Conservation (phyloP, 2,888 invertebrate genomes). For the Coleophora flavipennella region DNA sequence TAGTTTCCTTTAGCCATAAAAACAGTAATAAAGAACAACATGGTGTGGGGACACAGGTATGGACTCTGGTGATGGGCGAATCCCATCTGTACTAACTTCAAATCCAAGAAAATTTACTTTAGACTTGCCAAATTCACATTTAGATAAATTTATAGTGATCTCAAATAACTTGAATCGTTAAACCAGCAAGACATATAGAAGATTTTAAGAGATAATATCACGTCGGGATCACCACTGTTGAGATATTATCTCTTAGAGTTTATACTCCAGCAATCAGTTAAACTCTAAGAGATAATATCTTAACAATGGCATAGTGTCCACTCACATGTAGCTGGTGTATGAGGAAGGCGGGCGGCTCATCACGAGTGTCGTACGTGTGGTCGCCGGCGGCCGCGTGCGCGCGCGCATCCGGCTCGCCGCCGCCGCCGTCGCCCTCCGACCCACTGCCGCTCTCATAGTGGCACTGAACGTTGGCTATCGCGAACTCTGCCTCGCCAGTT, state of each 20-base stretch:
- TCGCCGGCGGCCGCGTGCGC: conserved; percentile 25
- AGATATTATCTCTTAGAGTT: too few species aligned
- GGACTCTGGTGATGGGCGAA: conserved; percentile 10
- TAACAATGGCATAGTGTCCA: too few species aligned
- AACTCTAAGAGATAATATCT: too few species aligned
- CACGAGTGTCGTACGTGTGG: conserved; percentile 57
- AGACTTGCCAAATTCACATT: conserved; percentile 11
- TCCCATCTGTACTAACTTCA: conserved; percentile 13
- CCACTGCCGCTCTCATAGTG: conserved; percentile 70
- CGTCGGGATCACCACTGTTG: too few species aligned
- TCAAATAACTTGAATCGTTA: conserved; percentile 4
- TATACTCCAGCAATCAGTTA: too few species aligned
- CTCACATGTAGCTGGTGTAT: conserved; percentile 49
- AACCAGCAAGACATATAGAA: too few species aligned
- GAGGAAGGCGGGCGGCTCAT: conserved; percentile 64
- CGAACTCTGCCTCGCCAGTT: conserved; percentile 42
- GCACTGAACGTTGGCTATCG: conserved; percentile 77
- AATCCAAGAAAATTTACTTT: conserved; percentile 13
- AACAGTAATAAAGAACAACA: too few species aligned
- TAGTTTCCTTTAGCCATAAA: too few species aligned
- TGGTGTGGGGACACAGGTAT: too few species aligned
- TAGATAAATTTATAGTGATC: conserved; percentile 8
- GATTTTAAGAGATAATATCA: too few species aligned
- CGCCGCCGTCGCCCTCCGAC: conserved; percentile 30
- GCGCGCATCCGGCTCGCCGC: conserved; percentile 14